Conservation (phyloP, 2,797 vertebrate genomes). For the Myoxocephalus aenaeus region DNA sequence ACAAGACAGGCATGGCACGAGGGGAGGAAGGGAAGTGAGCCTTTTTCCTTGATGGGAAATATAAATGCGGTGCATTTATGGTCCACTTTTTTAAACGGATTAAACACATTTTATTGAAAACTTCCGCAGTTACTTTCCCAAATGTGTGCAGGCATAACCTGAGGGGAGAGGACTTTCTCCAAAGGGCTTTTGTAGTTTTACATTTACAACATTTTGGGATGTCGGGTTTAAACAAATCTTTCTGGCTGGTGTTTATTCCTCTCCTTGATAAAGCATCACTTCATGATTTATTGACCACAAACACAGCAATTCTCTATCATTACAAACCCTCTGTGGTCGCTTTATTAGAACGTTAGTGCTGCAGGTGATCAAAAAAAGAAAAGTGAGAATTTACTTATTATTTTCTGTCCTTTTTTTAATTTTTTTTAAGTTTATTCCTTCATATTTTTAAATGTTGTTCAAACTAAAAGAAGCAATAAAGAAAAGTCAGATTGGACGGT, state of each 20-base stretch:
- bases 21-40: conserved; percentile 26
- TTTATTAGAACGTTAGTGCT: neutral
- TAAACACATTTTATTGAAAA: neutral
- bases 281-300: neutral
- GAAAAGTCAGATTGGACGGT: neutral
- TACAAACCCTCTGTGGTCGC: too few relatives aligned
- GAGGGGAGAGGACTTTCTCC: neutral
- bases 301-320: neutral
- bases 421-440: neutral
- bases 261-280: neutral
- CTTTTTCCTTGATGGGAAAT: conserved; percentile 12
- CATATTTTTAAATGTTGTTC: neutral
- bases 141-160: neutral
- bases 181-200: neutral
- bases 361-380: neutral
- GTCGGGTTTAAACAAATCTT: neutral
- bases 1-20: conserved; percentile 28
- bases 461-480: neutral
- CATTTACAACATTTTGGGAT: neutral
- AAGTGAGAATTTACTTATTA: neutral
- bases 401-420: neutral
- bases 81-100: conserved; percentile 9
- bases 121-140: neutral
- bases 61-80: conserved; percentile 1
- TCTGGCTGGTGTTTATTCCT: neutral